A percentile compares a stretch with the other conserved stretches of the same genome.
These are phyloP conservation scores for Mixornis gularis DNA, from an alignment of 2,113 vertebrate genomes.

Conservation along the genomic window DNA sequence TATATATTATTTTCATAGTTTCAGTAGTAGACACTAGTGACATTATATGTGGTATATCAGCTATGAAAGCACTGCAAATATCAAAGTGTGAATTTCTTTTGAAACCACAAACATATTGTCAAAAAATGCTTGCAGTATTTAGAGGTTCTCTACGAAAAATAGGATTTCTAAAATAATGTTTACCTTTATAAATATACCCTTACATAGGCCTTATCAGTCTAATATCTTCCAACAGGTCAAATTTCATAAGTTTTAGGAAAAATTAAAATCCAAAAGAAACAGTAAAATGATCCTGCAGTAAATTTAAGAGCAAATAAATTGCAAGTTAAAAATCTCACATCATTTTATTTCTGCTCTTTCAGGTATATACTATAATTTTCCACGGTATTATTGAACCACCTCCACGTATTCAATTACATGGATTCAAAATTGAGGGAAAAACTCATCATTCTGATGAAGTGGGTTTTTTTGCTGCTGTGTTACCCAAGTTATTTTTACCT, in stretches of 20 bases:
- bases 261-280: background rate
- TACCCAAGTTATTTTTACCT: slow-evolving; percentile 24
- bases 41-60: background rate
- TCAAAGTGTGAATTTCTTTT: background rate
- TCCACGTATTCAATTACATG: background rate
- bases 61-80: background rate
- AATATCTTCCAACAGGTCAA: background rate
- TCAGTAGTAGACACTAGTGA: too few relatives aligned
- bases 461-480: background rate
- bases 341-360: background rate
- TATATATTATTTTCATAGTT: background rate
- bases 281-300: background rate
- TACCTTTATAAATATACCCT: background rate
- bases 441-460: background rate
- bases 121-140: background rate
- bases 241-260: background rate
- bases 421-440: background rate
- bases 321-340: background rate
- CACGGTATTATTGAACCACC: background rate
- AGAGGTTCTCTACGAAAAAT: background rate
- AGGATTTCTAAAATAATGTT: background rate
- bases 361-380: background rate
- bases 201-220: background rate
- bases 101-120: background rate
- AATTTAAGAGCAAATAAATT: background rate